A percentile compares a stretch with the other conserved stretches of the same genome.
Conservation (phyloP, 2,888 invertebrate species). For the Gymnocheta viridis region DNA sequence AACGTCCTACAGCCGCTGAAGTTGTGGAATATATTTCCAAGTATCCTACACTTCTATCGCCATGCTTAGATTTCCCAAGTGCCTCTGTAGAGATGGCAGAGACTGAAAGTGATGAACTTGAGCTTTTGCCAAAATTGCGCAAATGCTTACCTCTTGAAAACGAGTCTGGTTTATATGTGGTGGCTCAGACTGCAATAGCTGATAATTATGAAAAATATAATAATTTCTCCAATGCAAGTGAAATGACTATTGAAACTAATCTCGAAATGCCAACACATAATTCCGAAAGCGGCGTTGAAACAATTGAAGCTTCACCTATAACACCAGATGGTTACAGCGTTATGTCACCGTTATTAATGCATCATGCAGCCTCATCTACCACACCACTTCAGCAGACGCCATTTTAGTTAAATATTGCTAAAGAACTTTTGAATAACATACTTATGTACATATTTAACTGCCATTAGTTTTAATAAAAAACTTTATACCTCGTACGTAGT, state of each 20-base stretch:
- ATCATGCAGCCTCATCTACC: conserved; percentile 65
- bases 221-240: conserved; percentile 31
- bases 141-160: conserved; percentile 70
- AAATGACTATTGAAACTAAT: conserved; percentile 14
- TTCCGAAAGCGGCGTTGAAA: background rate
- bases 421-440: background rate
- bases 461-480: too few species aligned
- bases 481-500: too few species aligned
- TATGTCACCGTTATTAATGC: conserved; percentile 76
- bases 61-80: conserved; percentile 90
- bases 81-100: conserved; percentile 89
- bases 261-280: conserved; percentile 53
- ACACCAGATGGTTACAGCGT: conserved; percentile 78
- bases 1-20: conserved; percentile 89
- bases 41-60: conserved; percentile 88
- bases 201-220: conserved; percentile 58
- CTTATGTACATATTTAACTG: too few species aligned
- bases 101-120: conserved; percentile 80
- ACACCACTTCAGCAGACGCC: conserved; percentile 62
- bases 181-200: conserved; percentile 54
- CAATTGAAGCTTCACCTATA: conserved; percentile 68
- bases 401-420: conserved; percentile 39
- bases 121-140: conserved; percentile 75
- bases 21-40: conserved; percentile 91
- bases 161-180: conserved; percentile 70